phyloP scores from a whole-genome alignment of 2,888 invertebrate species.

The Hipparchia semele region DNA sequence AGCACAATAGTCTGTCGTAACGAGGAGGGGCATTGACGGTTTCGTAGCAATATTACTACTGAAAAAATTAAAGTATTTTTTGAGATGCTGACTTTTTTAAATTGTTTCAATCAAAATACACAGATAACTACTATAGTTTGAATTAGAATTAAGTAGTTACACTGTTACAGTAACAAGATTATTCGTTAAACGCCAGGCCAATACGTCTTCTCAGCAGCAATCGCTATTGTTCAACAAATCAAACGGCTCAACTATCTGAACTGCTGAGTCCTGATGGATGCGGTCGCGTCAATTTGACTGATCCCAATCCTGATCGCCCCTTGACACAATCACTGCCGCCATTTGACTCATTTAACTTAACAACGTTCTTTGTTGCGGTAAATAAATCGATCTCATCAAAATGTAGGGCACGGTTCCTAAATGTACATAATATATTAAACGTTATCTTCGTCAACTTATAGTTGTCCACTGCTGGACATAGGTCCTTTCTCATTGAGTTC shows the following conservation, averaged over 20 bases:
- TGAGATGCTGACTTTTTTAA: no score
- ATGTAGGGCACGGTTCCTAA: not conserved
- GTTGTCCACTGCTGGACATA: no score
- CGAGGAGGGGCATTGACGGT: no score
- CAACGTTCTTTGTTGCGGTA: not conserved
- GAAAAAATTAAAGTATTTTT: no score
- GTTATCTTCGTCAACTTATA: no score
- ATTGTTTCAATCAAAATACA: no score
- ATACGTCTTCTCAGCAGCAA: not conserved
- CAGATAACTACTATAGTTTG: no score
- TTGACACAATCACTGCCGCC: not conserved
- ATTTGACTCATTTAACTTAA: constrained; percentile 9
- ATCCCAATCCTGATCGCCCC: constrained; percentile 35
- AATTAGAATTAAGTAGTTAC: no score
- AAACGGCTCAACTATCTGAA: constrained; percentile 6
- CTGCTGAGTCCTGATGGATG: constrained; percentile 41
- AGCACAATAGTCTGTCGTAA: no score
- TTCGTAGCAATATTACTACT: no score
- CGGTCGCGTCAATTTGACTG: constrained; percentile 46
- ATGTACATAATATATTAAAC: no score
- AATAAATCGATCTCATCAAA: constrained; percentile 8
- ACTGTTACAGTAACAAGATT: not conserved
- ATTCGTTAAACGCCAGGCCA: not conserved
- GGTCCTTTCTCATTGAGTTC: no score
- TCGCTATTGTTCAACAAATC: constrained; percentile 4